Percentiles rank a stretch among this genome's conserved stretches.
Evolutionary conservation across 2,113 vertebrate species (phyloP).

Genomic region (Hucho hucho): DNA sequence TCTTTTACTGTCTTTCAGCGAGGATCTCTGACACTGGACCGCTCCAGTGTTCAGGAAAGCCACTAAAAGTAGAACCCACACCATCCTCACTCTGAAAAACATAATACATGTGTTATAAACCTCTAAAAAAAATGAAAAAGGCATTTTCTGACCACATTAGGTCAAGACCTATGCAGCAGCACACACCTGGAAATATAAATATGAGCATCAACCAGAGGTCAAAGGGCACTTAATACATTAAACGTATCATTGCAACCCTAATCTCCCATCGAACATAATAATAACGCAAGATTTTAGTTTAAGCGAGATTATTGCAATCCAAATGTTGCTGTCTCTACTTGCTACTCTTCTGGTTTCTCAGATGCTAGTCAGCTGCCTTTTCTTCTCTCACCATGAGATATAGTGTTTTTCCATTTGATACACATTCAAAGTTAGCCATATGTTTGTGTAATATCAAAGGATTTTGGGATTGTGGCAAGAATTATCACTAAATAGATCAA

Average conservation of each 20-base stretch:
- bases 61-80: constrained; percentile 53
- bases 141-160: no score
- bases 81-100: constrained; percentile 42
- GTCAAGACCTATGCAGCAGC: no score
- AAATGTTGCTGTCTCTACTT: no score
- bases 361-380: no score
- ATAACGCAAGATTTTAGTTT: neutral
- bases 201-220: no score
- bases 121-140: no score
- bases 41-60: constrained; percentile 38
- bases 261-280: no score
- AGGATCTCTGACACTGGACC: constrained; percentile 12
- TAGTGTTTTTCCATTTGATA: constrained; percentile 12
- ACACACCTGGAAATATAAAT: no score
- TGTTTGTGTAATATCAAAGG: neutral
- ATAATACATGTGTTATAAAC: no score
- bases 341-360: no score
- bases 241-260: no score
- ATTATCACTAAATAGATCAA: neutral
- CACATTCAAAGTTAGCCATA: constrained; percentile 1
- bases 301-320: neutral
- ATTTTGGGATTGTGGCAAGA: neutral
- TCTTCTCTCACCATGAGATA: neutral
- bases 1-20: rapidly evolving
- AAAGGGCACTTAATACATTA: no score